Base-by-base conservation (phyloP, 2,113 vertebrate species). In the Pithys albifrons region DNA sequence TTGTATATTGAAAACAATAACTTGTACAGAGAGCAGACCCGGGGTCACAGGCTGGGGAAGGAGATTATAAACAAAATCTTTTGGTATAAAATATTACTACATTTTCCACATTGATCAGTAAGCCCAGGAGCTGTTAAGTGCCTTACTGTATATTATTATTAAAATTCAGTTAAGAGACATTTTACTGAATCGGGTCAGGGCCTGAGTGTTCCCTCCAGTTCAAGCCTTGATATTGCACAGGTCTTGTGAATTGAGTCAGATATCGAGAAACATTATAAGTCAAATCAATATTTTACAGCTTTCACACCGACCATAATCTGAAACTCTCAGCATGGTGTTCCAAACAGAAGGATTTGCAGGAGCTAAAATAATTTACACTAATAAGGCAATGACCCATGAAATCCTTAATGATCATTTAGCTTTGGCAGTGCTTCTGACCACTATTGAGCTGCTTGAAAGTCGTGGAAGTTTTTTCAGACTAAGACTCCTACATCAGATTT, bases 251-350 rank as follows among this genome's bases (percentile, higher is more conserved):
- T 25, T 49, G 57, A 96, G 88, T 77, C 75, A 88, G 61, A 71
- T 80, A 88, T 48, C 65, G 55, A 72, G 88, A 86, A 95, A 74
- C 55, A 54, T 95, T 92, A 84, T 82, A 77, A 97, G 71, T 59
- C 55, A 91, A 82, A 88, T 94, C 86, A 88, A 93, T 96, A 91
- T 93, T 89, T 94, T 77, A 93, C 41, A 85, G 89, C 55, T 75
- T 83, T 62, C 5, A 6, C 87, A 91, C 45, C 51, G 81, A 86
- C 39, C 4, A 0, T 7, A 80, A 61, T 39, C 86, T 89, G 78
- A 85, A 92, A 69, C 61, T 66, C 81, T 48, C 58, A 75, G 67
- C 75, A 48, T 19, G 1, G 54, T 65, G 49, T 57, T 88, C 83
- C 62, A 23, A 93, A 72, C 74, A 88, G 72, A 58, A 75, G 69